Evolutionary conservation across 2,888 invertebrate species (phyloP).

Genomic region (Euplexia lucipara): DNA sequence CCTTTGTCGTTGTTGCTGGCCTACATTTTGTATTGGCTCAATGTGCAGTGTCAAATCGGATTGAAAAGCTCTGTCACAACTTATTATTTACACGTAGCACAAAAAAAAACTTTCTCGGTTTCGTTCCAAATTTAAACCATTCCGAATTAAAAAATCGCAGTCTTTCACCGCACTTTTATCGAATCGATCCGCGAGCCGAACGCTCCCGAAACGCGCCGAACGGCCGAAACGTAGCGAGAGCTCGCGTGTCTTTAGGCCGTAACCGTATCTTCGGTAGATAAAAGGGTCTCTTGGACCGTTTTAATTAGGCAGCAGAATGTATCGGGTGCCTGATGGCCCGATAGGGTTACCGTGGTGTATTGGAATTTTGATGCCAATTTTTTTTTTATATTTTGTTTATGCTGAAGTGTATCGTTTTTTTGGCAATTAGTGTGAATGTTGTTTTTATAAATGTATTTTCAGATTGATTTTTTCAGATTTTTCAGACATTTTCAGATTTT

Average conservation of each 20-base stretch:
- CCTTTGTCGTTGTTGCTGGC: not conserved
- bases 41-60: not conserved
- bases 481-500: no score
- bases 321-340: slow-evolving; percentile 76
- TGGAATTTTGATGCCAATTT: slow-evolving; percentile 54
- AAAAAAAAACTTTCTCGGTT: slow-evolving; percentile 44
- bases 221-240: slow-evolving; percentile 72
- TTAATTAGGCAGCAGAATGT: slow-evolving; percentile 88
- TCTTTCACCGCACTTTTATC: slow-evolving; percentile 66
- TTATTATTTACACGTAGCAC: not conserved
- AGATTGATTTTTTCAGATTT: no score
- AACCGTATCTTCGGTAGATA: slow-evolving; percentile 87
- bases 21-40: not conserved
- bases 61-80: not conserved
- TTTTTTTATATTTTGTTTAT: slow-evolving; percentile 58
- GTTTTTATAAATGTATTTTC: slow-evolving; percentile 43
- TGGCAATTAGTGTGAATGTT: slow-evolving; percentile 50
- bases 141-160: slow-evolving; percentile 63
- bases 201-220: slow-evolving; percentile 60
- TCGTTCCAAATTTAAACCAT: slow-evolving; percentile 50
- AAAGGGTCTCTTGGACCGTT: slow-evolving; percentile 88
- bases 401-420: slow-evolving; percentile 36
- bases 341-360: slow-evolving; percentile 74
- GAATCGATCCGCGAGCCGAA: slow-evolving; percentile 60
- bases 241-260: slow-evolving; percentile 86